Conservation (phyloP, 1,140 invertebrate species). For the Aphelenchoides fujianensis region DNA sequence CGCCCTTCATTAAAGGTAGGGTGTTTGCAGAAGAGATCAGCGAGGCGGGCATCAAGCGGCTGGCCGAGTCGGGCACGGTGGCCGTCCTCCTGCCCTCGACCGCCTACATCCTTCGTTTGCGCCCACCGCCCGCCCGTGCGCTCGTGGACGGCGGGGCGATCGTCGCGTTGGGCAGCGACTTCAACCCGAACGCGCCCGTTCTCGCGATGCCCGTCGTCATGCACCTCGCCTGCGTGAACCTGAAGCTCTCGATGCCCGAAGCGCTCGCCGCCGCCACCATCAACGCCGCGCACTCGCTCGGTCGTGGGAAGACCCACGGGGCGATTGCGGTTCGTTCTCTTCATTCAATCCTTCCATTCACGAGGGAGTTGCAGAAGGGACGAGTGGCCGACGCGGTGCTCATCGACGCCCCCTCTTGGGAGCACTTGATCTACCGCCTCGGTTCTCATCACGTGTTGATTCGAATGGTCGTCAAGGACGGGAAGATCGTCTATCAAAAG, state of each 20-base stretch:
- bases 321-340: constrained; percentile 44
- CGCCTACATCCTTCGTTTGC: constrained; percentile 68
- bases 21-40: constrained; percentile 70
- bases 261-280: constrained; percentile 69
- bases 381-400: constrained; percentile 55
- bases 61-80: constrained; percentile 66
- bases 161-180: constrained; percentile 71
- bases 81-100: constrained; percentile 71
- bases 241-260: constrained; percentile 68
- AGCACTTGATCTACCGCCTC: constrained; percentile 71
- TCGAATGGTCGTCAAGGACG: constrained; percentile 66
- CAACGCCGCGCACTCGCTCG: constrained; percentile 69
- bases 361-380: constrained; percentile 38
- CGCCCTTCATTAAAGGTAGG: too few species aligned
- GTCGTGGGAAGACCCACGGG: constrained; percentile 62
- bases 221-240: constrained; percentile 70
- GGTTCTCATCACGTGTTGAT: constrained; percentile 68
- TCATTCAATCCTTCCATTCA: constrained; percentile 31
- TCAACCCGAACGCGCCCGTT: constrained; percentile 73
- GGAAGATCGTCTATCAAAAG: constrained; percentile 51
- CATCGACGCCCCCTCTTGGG: constrained; percentile 65
- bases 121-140: constrained; percentile 68
- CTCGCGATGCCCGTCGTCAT: constrained; percentile 69
- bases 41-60: constrained; percentile 67
- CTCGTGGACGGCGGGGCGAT: constrained; percentile 69